Evolutionary conservation across 2,113 vertebrate genomes (phyloP), one percentile per base, ranked within the genome.

Genomic region (Alectura lathami): DNA sequence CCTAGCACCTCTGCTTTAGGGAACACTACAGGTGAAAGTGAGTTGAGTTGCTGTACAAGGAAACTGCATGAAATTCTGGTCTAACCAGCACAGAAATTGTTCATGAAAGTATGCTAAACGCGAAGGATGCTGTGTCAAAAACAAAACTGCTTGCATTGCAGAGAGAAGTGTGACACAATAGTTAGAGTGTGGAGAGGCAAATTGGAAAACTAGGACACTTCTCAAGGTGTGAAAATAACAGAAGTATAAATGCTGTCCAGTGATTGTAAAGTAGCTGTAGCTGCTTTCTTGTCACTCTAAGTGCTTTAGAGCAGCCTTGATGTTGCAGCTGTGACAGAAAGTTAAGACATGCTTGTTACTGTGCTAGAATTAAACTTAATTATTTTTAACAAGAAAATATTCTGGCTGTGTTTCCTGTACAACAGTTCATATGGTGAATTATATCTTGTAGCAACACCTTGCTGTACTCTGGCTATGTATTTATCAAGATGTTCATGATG

Each of bases 261-360:
- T 50, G 30, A 63, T 50, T 72, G 14, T 78, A 42, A 88, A 86
- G 68, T 45, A 64, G 87, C 29, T 26, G 11, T 60, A 45, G 74
- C 45, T 80, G 48, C 42, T 83, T 83, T 83, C 70, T 67, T 89
- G 86, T 80, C 81, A 32, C 72, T 69, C 64, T 92, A 92, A 94
- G 91, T 94, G 75, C 60, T 82, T 68, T 48, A 83, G 74, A 85
- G 67, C 11, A 91, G 27, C n/a, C 53, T 86, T 83, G 83, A 68
- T 64, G 51, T 69, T 89, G 16, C n/a, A 59, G 50, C 36, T 80
- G 54, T 51, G 63, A 20, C 38, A 90, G 86, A 56, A 92, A 91
- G 22, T 43, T 83, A 87, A 93, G 59, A 26, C 1, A 2, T 73
- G 34, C 32, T 63, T 79, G 34, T 86, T 91, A 73, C 53, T 57